These are phyloP conservation scores for Oxytorus armatus DNA, from an alignment of 2,888 invertebrate species.

Conservation along the genomic window DNA sequence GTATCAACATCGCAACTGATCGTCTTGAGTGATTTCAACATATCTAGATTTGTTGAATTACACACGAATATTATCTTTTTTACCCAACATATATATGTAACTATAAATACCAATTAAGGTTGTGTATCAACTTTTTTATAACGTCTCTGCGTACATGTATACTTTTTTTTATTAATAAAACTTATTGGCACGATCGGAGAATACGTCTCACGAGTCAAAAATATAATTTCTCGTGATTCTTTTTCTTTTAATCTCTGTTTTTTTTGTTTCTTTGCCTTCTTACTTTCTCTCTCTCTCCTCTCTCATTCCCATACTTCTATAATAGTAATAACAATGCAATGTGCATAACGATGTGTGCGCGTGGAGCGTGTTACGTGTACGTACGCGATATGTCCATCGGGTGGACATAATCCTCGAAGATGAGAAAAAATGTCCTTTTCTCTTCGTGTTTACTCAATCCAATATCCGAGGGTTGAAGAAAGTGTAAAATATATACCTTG, in stretches of 20 bases:
- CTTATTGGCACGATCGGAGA: constrained; percentile 82
- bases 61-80: too few relatives aligned
- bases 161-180: constrained; percentile 75
- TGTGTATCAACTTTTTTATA: constrained; percentile 60
- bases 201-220: constrained; percentile 79
- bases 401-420: constrained; percentile 2
- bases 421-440: constrained; percentile 15
- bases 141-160: constrained; percentile 73
- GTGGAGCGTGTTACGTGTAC: constrained; percentile 34
- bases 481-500: not conserved
- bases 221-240: constrained; percentile 75
- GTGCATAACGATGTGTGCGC: constrained; percentile 52
- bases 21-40: too few relatives aligned
- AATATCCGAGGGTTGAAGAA: constrained; percentile 6
- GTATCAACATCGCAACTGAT: constrained; percentile 45
- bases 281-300: constrained; percentile 18
- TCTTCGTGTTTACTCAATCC: constrained; percentile 3
- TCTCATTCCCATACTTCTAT: constrained; percentile 28
- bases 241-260: constrained; percentile 62
- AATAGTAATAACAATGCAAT: constrained; percentile 60
- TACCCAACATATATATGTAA: too few relatives aligned
- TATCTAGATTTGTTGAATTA: too few relatives aligned
- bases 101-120: not conserved
- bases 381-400: constrained; percentile 22
- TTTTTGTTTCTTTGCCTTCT: constrained; percentile 6